Conservation (phyloP, 2,888 invertebrate species). For the Drosophila birchii region DNA sequence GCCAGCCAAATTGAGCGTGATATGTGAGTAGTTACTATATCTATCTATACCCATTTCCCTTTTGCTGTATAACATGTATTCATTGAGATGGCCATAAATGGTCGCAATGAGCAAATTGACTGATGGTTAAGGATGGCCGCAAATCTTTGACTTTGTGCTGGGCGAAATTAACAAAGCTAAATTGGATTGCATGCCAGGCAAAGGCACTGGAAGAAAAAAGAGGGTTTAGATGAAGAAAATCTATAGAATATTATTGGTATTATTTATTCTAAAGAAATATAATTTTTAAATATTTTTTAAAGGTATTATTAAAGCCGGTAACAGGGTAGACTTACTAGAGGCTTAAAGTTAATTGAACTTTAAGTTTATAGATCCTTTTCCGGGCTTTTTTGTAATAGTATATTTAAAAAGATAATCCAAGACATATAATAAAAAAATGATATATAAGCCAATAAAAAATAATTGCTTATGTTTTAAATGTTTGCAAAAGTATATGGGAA, state of each 20-base stretch:
- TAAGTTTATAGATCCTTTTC: neutral
- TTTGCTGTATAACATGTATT: neutral
- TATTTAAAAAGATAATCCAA: neutral
- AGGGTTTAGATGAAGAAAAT: neutral
- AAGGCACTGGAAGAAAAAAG: neutral
- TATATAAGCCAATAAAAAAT: too few relatives aligned
- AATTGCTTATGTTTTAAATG: too few relatives aligned
- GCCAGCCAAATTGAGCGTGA: slow-evolving; percentile 83
- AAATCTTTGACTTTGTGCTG: slow-evolving; percentile 29
- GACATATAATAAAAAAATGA: neutral
- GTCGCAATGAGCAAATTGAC: slow-evolving; percentile 39
- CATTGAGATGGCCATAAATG: slow-evolving; percentile 9
- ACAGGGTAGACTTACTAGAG: neutral
- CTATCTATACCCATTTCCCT: neutral
- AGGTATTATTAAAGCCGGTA: neutral
- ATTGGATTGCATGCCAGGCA: slow-evolving; percentile 6
- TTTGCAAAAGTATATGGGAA: too few relatives aligned
- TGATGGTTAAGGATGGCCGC: slow-evolving; percentile 35
- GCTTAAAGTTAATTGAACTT: neutral
- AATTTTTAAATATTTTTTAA: too few relatives aligned
- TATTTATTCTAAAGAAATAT: neutral
- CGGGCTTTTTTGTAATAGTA: neutral
- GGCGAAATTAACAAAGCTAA: slow-evolving; percentile 27
- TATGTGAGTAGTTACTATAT: slow-evolving; percentile 81
- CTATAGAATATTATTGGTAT: neutral